phyloP scores from a whole-genome alignment of 1,140 invertebrate species.

The Grapholita molesta region DNA sequence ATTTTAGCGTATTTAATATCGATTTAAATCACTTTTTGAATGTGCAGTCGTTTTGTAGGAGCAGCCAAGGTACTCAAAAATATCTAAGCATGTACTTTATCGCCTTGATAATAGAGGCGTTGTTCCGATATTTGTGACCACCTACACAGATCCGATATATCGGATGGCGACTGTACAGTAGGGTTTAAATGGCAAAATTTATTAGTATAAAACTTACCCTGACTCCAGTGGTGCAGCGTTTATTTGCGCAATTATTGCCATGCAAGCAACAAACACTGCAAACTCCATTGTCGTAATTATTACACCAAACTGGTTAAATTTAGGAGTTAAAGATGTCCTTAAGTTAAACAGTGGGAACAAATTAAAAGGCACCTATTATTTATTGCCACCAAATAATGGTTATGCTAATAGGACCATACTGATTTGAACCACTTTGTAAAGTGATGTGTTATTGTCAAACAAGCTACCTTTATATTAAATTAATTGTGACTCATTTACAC shows the following conservation, averaged over 20 bases:
- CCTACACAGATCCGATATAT: too few relatives aligned
- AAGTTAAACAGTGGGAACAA: neutral
- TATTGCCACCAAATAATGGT: slow-evolving; percentile 1
- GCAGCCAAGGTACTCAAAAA: too few relatives aligned
- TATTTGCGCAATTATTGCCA: neutral
- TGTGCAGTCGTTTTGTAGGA: too few relatives aligned
- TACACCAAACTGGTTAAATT: neutral
- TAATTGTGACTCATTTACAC: slow-evolving; percentile 6
- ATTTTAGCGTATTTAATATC: too few relatives aligned
- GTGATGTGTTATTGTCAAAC: neutral
- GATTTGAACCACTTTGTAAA: slow-evolving; percentile 10
- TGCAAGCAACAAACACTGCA: neutral
- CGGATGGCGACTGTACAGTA: too few relatives aligned
- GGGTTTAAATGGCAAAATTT: too few relatives aligned
- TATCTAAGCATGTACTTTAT: too few relatives aligned
- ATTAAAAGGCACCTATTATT: slow-evolving; percentile 13
- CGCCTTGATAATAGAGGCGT: too few relatives aligned
- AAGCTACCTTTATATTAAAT: neutral
- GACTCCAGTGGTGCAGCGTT: neutral
- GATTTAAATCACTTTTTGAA: too few relatives aligned
- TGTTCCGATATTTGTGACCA: too few relatives aligned
- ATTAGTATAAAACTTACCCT: neutral
- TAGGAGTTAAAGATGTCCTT: neutral
- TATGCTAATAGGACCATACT: slow-evolving; percentile 11
- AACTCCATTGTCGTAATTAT: neutral